phyloP scores from a whole-genome alignment of 1,140 invertebrate species.

The Drosophila persimilis region DNA sequence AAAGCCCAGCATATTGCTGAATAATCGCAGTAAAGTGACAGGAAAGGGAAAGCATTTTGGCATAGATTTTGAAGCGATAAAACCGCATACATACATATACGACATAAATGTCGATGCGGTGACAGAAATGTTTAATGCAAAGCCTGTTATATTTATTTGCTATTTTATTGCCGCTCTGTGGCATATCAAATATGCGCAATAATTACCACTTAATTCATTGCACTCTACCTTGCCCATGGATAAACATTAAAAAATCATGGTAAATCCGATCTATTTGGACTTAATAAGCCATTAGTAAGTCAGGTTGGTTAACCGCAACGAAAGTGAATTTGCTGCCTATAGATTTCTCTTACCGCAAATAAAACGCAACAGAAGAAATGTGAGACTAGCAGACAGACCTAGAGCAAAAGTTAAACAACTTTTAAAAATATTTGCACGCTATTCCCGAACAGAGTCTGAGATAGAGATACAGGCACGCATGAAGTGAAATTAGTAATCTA shows the following conservation, averaged over 20 bases:
- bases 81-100: constrained; percentile 24
- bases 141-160: constrained; percentile 14
- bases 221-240: constrained; percentile 63
- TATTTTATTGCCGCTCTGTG: constrained; percentile 17
- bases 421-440: constrained; percentile 78
- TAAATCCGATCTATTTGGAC: constrained; percentile 74
- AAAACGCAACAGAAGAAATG: constrained; percentile 34
- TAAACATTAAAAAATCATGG: constrained; percentile 40
- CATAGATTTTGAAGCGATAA: constrained; percentile 32
- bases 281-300: constrained; percentile 80
- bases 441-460: constrained; percentile 48
- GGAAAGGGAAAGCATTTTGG: constrained; percentile 35
- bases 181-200: constrained; percentile 9
- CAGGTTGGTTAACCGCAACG: constrained; percentile 77
- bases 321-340: constrained; percentile 69
- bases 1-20: background rate
- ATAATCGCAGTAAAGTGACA: constrained; percentile 16
- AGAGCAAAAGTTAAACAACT: constrained; percentile 31
- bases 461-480: constrained; percentile 57
- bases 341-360: constrained; percentile 63
- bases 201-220: constrained; percentile 57
- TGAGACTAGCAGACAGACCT: constrained; percentile 19
- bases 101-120: constrained; percentile 1
- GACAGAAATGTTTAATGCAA: constrained; percentile 16
- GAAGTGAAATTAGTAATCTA: constrained; percentile 76